Evolutionary conservation across 2,797 vertebrate genomes (phyloP).

Genomic region (Pempheris klunzingeri): DNA sequence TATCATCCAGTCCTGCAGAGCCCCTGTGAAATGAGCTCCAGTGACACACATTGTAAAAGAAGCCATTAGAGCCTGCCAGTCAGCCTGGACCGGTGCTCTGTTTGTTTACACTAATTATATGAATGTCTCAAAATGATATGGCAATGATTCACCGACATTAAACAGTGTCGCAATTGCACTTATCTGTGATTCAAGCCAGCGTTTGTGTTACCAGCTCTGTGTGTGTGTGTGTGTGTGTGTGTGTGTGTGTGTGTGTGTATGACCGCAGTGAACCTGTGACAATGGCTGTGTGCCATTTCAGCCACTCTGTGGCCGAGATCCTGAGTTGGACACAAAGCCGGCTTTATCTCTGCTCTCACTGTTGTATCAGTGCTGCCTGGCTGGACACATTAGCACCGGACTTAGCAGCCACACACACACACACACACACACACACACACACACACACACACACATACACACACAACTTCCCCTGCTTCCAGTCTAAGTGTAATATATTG

Average conservation of each 20-base stretch:
- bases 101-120: slow-evolving; percentile 41
- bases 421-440: slow-evolving; percentile 46
- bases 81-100: background rate
- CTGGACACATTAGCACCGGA: slow-evolving; percentile 71
- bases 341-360: slow-evolving; percentile 77
- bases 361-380: slow-evolving; percentile 79
- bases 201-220: slow-evolving; percentile 18
- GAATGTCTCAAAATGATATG: slow-evolving; percentile 21
- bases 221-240: slow-evolving; percentile 42
- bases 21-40: slow-evolving; percentile 13
- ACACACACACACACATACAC: slow-evolving; percentile 37
- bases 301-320: slow-evolving; percentile 68
- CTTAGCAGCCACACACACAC: slow-evolving; percentile 50
- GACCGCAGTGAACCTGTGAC: slow-evolving; percentile 73
- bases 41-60: background rate
- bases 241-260: slow-evolving; percentile 39
- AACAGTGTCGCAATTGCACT: slow-evolving; percentile 37
- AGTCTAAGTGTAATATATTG: slow-evolving; percentile 55
- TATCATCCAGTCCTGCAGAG: background rate
- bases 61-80: background rate
- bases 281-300: slow-evolving; percentile 75
- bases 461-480: slow-evolving; percentile 48
- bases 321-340: slow-evolving; percentile 78
- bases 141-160: slow-evolving; percentile 8
- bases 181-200: slow-evolving; percentile 22